A percentile compares a stretch with the other conserved stretches of the same genome.
Evolutionary conservation across 2,888 invertebrate genomes (phyloP).

Genomic region (Eutolmus rufibarbis): DNA sequence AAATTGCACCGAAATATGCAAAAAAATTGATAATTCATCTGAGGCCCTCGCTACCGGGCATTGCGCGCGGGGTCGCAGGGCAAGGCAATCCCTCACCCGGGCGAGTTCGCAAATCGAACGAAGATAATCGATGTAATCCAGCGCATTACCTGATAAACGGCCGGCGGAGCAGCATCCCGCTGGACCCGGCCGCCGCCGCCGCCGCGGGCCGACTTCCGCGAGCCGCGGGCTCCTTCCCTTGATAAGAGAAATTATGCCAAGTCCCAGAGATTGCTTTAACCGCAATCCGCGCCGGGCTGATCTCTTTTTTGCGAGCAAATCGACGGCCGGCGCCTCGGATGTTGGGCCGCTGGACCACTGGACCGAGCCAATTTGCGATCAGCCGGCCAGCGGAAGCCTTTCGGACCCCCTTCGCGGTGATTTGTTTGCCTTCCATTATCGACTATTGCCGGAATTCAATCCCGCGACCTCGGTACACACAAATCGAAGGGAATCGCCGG

Average conservation of each 20-base stretch:
- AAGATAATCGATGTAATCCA: slow-evolving; percentile 20
- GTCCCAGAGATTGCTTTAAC: slow-evolving; percentile 7
- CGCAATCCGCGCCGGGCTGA: background rate
- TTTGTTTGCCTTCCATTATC: slow-evolving; percentile 27
- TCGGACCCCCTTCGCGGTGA: background rate
- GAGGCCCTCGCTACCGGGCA: background rate
- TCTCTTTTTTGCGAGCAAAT: slow-evolving; percentile 1
- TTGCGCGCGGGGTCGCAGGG: background rate
- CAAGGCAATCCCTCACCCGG: background rate
- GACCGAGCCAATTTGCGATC: background rate
- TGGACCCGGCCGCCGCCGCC: background rate
- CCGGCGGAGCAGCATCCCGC: background rate
- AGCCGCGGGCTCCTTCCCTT: background rate
- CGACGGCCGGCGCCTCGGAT: slow-evolving; percentile 16
- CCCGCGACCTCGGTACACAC: background rate
- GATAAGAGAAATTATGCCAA: background rate
- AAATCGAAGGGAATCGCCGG: background rate
- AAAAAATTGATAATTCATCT: slow-evolving; percentile 1
- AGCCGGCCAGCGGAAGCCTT: slow-evolving; percentile 1
- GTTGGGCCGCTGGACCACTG: background rate
- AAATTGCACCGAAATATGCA: slow-evolving; percentile 13
- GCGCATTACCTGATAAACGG: slow-evolving; percentile 16
- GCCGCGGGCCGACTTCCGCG: background rate
- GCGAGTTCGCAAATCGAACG: background rate
- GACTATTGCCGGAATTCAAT: slow-evolving; percentile 26